A percentile compares a stretch with the other conserved stretches of the same genome.
Evolutionary conservation across 2,113 vertebrate genomes (phyloP).

Genomic region (Pterophyllum scalare): DNA sequence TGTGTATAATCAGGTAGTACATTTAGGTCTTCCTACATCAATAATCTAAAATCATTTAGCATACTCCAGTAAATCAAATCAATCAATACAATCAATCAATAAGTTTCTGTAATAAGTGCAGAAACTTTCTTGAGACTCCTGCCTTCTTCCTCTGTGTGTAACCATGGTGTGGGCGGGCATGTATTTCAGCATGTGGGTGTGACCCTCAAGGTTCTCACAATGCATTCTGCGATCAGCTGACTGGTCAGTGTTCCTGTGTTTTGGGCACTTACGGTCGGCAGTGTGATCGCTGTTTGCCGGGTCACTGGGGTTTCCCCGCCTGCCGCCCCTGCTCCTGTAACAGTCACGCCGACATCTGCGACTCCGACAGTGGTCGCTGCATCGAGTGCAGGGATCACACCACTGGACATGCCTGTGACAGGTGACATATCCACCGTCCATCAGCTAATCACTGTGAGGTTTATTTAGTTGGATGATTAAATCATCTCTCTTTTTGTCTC

Average conservation of each 20-base stretch:
- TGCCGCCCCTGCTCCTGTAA: slow-evolving; percentile 93
- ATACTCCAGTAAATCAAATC: no score
- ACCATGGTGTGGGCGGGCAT: background rate
- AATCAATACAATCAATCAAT: no score
- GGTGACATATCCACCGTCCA: slow-evolving; percentile 18
- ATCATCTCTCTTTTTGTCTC: background rate
- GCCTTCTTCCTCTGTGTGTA: background rate
- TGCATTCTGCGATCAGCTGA: slow-evolving; percentile 85
- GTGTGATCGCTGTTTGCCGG: slow-evolving; percentile 90
- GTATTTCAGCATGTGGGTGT: slow-evolving; percentile 87
- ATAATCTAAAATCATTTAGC: no score
- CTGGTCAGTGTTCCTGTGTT: slow-evolving; percentile 91
- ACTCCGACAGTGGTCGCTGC: slow-evolving; percentile 85
- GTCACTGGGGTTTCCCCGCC: slow-evolving; percentile 93
- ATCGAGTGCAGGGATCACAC: slow-evolving; percentile 88
- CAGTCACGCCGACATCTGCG: slow-evolving; percentile 87
- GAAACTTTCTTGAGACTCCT: background rate
- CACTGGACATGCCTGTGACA: slow-evolving; percentile 89
- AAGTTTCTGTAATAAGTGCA: background rate
- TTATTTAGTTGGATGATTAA: background rate
- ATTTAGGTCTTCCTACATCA: no score
- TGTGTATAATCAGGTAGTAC: no score
- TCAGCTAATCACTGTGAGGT: background rate
- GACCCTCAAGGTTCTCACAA: slow-evolving; percentile 86
- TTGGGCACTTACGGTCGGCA: slow-evolving; percentile 85